A percentile compares a stretch with the other conserved stretches of the same genome.
phyloP scores from a whole-genome alignment of 1,140 invertebrate species.

The Neuroterus valhalla region DNA sequence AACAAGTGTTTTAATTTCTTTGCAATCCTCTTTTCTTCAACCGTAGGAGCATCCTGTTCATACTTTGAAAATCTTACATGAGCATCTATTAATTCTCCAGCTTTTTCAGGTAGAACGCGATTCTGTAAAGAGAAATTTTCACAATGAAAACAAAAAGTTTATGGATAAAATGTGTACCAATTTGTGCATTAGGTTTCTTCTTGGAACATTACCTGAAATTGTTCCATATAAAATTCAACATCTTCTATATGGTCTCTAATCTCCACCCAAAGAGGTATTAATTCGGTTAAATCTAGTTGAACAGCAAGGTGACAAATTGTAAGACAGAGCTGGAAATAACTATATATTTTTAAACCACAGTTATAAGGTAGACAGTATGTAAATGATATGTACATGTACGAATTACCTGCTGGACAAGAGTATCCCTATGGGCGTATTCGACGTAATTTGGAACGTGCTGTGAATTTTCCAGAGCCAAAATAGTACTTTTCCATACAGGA shows the following conservation, averaged over 20 bases:
- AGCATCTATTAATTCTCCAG: conserved; percentile 66
- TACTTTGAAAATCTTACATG: conserved; percentile 61
- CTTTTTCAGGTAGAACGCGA: conserved; percentile 70
- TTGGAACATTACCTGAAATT: conserved; percentile 64
- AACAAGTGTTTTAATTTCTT: conserved; percentile 61
- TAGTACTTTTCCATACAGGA: conserved; percentile 81
- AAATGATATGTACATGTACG: conserved; percentile 21
- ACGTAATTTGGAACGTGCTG: conserved; percentile 85
- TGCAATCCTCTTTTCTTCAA: conserved; percentile 62
- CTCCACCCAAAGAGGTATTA: conserved; percentile 66
- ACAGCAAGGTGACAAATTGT: conserved; percentile 67
- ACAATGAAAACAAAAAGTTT: not conserved
- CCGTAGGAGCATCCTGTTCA: conserved; percentile 50
- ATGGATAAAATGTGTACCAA: conserved; percentile 17
- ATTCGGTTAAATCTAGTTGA: conserved; percentile 60
- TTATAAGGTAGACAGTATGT: conserved; percentile 34
- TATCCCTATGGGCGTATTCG: conserved; percentile 88
- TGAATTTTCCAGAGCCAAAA: conserved; percentile 83
- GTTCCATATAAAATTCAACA: conserved; percentile 63
- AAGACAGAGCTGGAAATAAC: conserved; percentile 66
- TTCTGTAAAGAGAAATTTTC: conserved; percentile 60
- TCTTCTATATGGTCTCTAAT: conserved; percentile 68
- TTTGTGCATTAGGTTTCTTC: conserved; percentile 29
- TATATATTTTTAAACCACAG: conserved; percentile 24
- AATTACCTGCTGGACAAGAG: conserved; percentile 80